Evolutionary conservation across 2,888 invertebrate genomes (phyloP), one percentile per base, ranked within the genome.

Genomic region (Helleia helle): DNA sequence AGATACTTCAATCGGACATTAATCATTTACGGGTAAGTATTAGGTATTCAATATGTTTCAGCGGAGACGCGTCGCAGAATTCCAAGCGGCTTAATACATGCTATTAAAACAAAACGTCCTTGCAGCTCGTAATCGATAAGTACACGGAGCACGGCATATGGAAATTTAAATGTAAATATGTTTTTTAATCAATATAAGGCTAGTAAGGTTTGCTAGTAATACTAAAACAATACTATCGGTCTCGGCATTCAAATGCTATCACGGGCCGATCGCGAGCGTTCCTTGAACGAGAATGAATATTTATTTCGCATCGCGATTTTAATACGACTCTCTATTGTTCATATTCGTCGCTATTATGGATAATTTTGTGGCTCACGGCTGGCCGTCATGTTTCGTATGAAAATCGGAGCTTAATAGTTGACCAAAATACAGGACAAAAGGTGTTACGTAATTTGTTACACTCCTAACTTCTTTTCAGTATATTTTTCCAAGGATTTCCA

Each of bases 111-210:
- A 51, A 52, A 54, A 49, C 52, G 52, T 52, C 53, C 51, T 52
- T 53, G 54, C 52, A 51, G 54, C 49, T 62, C 63, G 58, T 59
- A 72, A 76, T 77, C 75, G 79, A 79, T 77, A 79, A 71, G 59
- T 68, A 66, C 71, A 61, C 77, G 61, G 67, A 60, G 72, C 80
- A 79, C 80, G 77, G 71, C 66, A 63, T 73, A 81, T 81, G 81
- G 68, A 73, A 83, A 83, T 80, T 63, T 55, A 45, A 65, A 75
- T 75, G 68, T 71, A 76, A 77, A 77, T 74, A 67, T 62, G 65
- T 59, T 67, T 73, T 71, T 74, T 80, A 83, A 81, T 83, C 81
- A 77, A 75, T 72, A 74, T 71, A 66, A 63, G 59, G 58, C 58
- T 58, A 57, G 60, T 54, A 48, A 40, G 48, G 56, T 54, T 57